Conservation (phyloP, 1,140 invertebrate species). For the Halyomorpha halys region DNA sequence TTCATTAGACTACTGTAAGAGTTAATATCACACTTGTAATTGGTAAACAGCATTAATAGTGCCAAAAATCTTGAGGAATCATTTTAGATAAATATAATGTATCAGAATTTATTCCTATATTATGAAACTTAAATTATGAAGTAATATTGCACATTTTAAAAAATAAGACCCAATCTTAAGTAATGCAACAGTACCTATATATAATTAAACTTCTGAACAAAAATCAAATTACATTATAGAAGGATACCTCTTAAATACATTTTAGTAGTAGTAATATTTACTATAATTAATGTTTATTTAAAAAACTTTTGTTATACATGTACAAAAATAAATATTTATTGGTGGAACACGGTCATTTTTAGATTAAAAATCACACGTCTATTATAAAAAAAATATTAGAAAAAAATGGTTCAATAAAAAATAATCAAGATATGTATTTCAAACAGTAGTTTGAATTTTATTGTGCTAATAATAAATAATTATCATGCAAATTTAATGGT, state of each 20-base stretch:
- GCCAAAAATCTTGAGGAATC: constrained; percentile 1
- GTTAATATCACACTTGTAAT: constrained; percentile 17
- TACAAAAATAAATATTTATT: constrained; percentile 6
- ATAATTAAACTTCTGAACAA: no score
- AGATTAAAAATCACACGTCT: neutral
- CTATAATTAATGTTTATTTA: no score
- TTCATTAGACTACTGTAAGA: constrained; percentile 13
- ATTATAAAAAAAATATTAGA: neutral
- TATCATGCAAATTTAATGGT: no score
- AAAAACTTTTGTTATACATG: neutral
- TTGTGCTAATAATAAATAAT: no score
- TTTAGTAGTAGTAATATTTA: no score
- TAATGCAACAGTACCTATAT: no score
- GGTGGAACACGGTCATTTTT: neutral
- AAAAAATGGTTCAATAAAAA: neutral
- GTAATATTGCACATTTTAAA: constrained; percentile 12
- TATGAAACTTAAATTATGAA: no score
- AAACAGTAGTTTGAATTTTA: no score
- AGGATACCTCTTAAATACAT: no score
- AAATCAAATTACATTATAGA: no score
- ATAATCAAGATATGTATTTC: no score
- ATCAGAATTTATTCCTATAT: neutral
- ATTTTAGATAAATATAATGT: constrained; percentile 10
- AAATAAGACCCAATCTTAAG: neutral
- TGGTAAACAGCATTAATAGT: constrained; percentile 12